Evolutionary conservation across 2,888 invertebrate species (phyloP).

Genomic region (Xestia c-nigrum): DNA sequence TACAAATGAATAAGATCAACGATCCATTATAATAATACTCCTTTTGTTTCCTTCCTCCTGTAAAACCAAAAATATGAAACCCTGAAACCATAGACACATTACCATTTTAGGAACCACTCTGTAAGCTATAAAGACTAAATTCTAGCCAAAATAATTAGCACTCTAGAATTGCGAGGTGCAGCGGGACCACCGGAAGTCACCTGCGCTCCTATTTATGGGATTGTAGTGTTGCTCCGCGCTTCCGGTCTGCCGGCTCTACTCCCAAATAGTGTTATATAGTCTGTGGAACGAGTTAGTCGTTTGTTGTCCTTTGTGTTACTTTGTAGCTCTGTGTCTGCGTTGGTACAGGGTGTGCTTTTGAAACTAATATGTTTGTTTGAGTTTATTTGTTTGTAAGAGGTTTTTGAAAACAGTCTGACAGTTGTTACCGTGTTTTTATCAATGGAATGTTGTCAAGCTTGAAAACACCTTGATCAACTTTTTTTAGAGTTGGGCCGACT

Average conservation of each 20-base stretch:
- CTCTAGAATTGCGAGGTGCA: conserved; percentile 20
- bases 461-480: background rate
- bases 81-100: background rate
- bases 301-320: conserved; percentile 48
- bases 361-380: conserved; percentile 3
- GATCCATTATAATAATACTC: background rate
- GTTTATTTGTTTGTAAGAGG: background rate
- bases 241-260: conserved; percentile 48
- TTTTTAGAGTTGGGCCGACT: too few relatives aligned
- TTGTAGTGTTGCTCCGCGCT: conserved; percentile 58
- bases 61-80: background rate
- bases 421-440: background rate
- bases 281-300: conserved; percentile 50
- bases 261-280: conserved; percentile 57
- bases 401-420: background rate
- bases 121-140: conserved; percentile 26
- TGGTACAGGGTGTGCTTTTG: background rate
- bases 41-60: background rate
- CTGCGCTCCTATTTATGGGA: conserved; percentile 67
- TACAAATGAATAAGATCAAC: background rate
- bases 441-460: background rate
- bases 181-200: conserved; percentile 61
- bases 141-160: conserved; percentile 61
- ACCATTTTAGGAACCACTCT: conserved; percentile 6
- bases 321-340: conserved; percentile 25